Conservation (phyloP, 2,797 vertebrate species). For the Carduelis carduelis region DNA sequence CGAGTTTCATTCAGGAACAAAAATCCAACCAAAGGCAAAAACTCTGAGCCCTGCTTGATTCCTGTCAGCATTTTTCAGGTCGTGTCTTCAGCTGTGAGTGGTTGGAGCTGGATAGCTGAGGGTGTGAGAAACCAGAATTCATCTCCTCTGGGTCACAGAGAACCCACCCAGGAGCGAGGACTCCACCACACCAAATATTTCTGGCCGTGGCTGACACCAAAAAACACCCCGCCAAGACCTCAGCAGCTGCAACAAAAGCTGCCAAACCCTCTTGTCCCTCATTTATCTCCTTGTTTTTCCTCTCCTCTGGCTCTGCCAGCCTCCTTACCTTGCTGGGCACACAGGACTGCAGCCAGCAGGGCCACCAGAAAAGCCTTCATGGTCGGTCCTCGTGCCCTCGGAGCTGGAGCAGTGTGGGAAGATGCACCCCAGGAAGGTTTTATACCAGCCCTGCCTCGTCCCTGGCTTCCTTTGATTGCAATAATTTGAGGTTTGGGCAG, state of each 20-base stretch:
- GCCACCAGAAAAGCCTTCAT: slow-evolving; percentile 55
- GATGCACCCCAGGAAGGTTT: not conserved
- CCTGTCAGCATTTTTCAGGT: not conserved
- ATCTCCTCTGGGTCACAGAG: not conserved
- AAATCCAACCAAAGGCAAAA: not conserved
- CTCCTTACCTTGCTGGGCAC: slow-evolving; percentile 49
- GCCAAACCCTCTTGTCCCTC: not conserved
- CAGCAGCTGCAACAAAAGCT: not conserved
- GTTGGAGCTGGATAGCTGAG: not conserved
- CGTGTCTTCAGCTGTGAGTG: not conserved
- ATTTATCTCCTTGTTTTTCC: not conserved
- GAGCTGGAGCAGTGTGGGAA: not conserved
- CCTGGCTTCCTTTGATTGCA: not conserved
- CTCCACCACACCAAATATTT: not conserved
- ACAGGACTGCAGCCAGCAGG: slow-evolving; percentile 40
- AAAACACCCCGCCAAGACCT: not conserved
- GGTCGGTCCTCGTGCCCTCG: not conserved
- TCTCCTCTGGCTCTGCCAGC: not conserved
- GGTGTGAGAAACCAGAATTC: not conserved
- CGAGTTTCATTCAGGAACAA: not conserved
- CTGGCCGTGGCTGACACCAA: rapidly evolving
- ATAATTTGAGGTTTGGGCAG: slow-evolving; percentile 9
- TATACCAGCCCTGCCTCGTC: not conserved
- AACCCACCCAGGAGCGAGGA: not conserved
- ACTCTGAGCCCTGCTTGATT: not conserved